These are phyloP conservation scores for Peromyscus maniculatus DNA, from an alignment of 2,113 vertebrate genomes.

Conservation along the genomic window DNA sequence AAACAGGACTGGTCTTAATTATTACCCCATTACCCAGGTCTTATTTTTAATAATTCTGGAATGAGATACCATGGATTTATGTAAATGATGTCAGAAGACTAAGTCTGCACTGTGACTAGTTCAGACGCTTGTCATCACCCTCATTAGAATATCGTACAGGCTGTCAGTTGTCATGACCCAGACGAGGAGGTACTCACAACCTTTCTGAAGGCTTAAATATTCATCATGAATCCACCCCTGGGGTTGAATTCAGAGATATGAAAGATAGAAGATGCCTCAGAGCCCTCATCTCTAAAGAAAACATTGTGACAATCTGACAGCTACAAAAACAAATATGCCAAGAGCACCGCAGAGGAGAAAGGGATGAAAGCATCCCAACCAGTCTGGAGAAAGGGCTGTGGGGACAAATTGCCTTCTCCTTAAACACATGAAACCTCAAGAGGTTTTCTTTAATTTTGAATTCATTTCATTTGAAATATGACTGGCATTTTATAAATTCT, in stretches of 20 bases:
- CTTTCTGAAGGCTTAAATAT: constrained; percentile 61
- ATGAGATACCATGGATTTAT: constrained; percentile 39
- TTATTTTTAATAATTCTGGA: constrained; percentile 58
- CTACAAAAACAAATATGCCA: constrained; percentile 28
- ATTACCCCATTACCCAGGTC: constrained; percentile 42
- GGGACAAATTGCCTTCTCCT: background rate
- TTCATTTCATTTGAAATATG: background rate
- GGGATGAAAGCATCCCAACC: background rate
- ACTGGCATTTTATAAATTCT: background rate
- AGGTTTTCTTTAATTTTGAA: background rate
- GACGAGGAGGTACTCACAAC: constrained; percentile 1
- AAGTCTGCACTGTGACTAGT: background rate
- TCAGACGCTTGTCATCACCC: constrained; percentile 42
- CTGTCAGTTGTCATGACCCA: constrained; percentile 57
- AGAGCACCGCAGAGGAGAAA: background rate
- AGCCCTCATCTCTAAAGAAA: constrained; percentile 15
- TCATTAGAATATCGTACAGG: constrained; percentile 7
- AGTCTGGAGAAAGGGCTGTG: background rate
- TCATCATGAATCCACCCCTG: constrained; percentile 40
- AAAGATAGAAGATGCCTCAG: constrained; percentile 5
- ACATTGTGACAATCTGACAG: constrained; percentile 13
- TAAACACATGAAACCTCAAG: background rate
- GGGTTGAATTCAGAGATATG: background rate
- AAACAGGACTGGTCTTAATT: constrained; percentile 50
- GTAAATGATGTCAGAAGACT: constrained; percentile 36